Base-by-base conservation (phyloP, 92 coral and sea anemone genomes). In the Diadumene lineata region DNA sequence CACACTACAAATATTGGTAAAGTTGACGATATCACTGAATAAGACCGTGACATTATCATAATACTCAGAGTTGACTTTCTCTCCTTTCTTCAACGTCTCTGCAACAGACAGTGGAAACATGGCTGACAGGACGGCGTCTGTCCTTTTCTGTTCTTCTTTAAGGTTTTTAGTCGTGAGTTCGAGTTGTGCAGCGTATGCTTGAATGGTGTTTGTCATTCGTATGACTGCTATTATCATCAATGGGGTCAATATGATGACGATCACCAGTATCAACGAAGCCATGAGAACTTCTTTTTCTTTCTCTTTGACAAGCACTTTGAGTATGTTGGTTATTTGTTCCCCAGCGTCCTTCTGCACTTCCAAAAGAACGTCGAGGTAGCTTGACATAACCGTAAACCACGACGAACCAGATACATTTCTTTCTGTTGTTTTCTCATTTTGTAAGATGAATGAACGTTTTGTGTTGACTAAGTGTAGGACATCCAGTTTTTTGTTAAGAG, bases 31-130 rank as follows among this genome's bases (percentile, higher is more conserved):
- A 43, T 88, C 93, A 61, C 86, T 88, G 74, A 88, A 88, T 53
- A 80, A 88, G 22, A 88, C 82, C 1, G 92, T 88, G n/a, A 84
- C 92, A 53, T 85, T 83, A 65, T 60, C 83, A 19, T 83, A 88
- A 31, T 75, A 68, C 67, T 88, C 92, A 2, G 92, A 73, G 43
- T 79, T 66, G 68, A 88, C 75, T n/a, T 72, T 81, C 33, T 88
- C 83, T 51, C 82, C 82, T 23, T 55, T 68, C 77, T 88, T 88
- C 10, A 88, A 79, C 31, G 75, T 56, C 63, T 88, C 92, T 1
- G 92, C 92, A 21, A 88, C 92, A 0, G 92, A 81, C 33, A 51
- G 78, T 0, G 92, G 92, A n/a, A 88, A 88, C 92, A 88, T 88
- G 61, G 86, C 82, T 32, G 86, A 83, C 31, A 88, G 62, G 26